Evolutionary conservation across 2,797 vertebrate genomes (phyloP), one percentile per base, ranked within the genome.

Genomic region (Salmo trutta): DNA sequence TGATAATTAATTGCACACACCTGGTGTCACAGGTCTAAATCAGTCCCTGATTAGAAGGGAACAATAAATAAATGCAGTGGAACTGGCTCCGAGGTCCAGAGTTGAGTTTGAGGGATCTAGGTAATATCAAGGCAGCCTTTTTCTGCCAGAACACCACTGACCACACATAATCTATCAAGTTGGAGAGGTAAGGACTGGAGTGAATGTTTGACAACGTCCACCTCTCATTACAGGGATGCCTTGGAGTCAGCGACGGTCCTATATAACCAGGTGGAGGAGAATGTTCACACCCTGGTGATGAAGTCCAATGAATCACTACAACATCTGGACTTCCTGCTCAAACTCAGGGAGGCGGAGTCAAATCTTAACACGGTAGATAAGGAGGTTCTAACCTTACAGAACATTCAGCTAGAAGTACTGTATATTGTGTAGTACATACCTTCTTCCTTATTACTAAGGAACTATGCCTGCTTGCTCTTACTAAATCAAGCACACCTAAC

Each of bases 251-350:
- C 96, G 0, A 90, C 95, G 0, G 79, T 80, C 67, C 91, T 97
- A 56, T 99, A 99, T 53, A 95, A 95, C 79, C 95, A 93, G 47
- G 92, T 99, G 89, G 98, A 99, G 36, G 97, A 98, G 84, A 94
- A 94, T 68, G 96, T 99, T 17, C 98, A 99, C 16, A 87, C 84
- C 15, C 87, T 99, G 73, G 98, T 98, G 88, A 96, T 95, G 71
- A 93, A 89, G 0, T 99, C 98, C 75, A 99, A 99, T 67, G 87
- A 95, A 79, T 94, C 96, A 31, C 92, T 98, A 81, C 94, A 95
- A 82, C 94, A 83, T 36, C 93, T 99, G 72, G 94, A 97, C 76
- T 90, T 95, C 79, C 92, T 98, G 1, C 86, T 86, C 71, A 93
- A 88, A 71, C 90, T 97, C 84, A 91, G 87, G 75, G 92, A 91